Evolutionary conservation across 2,797 vertebrate species (phyloP).

Genomic region (Diplodus sargus): DNA sequence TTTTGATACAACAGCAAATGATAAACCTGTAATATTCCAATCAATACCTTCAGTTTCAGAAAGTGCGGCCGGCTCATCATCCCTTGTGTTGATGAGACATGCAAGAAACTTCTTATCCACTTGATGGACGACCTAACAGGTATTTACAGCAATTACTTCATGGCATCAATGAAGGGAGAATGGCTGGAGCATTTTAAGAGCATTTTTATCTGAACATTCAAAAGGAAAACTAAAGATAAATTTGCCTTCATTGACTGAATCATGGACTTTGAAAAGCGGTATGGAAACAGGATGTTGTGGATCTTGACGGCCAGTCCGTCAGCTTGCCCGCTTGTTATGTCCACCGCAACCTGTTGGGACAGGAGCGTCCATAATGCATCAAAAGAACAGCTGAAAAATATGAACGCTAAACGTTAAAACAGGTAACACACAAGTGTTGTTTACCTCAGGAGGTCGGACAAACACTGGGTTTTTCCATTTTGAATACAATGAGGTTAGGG

Average conservation of each 20-base stretch:
- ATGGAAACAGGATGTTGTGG: conserved; percentile 95
- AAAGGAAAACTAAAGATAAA: neutral
- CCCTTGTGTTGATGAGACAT: conserved; percentile 91
- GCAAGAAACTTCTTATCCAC: conserved; percentile 98
- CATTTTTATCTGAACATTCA: neutral
- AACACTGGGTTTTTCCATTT: conserved; percentile 97
- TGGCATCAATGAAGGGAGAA: neutral
- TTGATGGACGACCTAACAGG: conserved; percentile 93
- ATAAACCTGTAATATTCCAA: neutral
- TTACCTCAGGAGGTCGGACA: conserved; percentile 88
- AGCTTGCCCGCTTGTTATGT: conserved; percentile 90
- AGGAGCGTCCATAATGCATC: neutral
- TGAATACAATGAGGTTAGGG: conserved; percentile 88
- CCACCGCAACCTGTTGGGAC: conserved; percentile 88
- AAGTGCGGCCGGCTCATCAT: conserved; percentile 60
- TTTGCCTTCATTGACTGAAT: conserved; percentile 94
- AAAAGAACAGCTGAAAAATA: neutral
- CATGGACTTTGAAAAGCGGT: conserved; percentile 98
- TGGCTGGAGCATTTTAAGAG: neutral
- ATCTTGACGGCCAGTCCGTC: conserved; percentile 93
- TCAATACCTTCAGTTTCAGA: conserved; percentile 69
- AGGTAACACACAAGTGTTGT: conserved; percentile 1
- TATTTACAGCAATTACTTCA: conserved; percentile 10
- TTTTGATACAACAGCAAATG: neutral
- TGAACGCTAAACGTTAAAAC: neutral